A percentile compares a stretch with the other conserved stretches of the same genome.
Conservation (phyloP, 2,888 invertebrate species). For the Ochropleura plecta region DNA sequence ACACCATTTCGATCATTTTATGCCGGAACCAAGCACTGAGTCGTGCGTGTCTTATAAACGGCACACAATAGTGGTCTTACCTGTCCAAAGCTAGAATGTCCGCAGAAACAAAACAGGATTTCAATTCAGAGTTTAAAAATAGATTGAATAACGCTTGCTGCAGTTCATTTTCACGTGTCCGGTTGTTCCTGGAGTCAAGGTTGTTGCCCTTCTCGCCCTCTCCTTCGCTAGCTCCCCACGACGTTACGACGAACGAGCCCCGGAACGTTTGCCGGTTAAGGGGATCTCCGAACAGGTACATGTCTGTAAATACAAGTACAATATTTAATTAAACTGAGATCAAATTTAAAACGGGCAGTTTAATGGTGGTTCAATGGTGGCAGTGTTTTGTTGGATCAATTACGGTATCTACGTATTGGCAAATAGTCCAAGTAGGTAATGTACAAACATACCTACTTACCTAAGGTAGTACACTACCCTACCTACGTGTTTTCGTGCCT, state of each 20-base stretch:
- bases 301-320: constrained; percentile 91
- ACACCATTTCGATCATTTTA: constrained; percentile 31
- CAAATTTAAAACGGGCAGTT: constrained; percentile 1
- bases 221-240: constrained; percentile 91
- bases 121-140: constrained; percentile 93
- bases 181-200: constrained; percentile 93
- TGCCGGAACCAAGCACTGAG: constrained; percentile 46
- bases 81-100: constrained; percentile 96
- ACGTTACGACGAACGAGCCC: constrained; percentile 95
- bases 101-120: constrained; percentile 94
- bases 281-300: constrained; percentile 93
- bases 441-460: not conserved
- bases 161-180: constrained; percentile 93
- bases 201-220: constrained; percentile 91
- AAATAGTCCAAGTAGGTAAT: not conserved
- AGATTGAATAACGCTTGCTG: constrained; percentile 94
- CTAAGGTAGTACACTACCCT: not conserved
- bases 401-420: constrained; percentile 5
- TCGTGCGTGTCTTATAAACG: constrained; percentile 37
- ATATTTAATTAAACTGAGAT: constrained; percentile 5
- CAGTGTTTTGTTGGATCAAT: not conserved
- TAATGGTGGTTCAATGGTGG: not conserved
- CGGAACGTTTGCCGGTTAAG: constrained; percentile 95
- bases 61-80: constrained; percentile 85
- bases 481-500: constrained; percentile 3